Percentiles rank a stretch among this genome's conserved stretches.
Evolutionary conservation across 2,113 vertebrate species (phyloP).

Genomic region (Centropus unirufus): DNA sequence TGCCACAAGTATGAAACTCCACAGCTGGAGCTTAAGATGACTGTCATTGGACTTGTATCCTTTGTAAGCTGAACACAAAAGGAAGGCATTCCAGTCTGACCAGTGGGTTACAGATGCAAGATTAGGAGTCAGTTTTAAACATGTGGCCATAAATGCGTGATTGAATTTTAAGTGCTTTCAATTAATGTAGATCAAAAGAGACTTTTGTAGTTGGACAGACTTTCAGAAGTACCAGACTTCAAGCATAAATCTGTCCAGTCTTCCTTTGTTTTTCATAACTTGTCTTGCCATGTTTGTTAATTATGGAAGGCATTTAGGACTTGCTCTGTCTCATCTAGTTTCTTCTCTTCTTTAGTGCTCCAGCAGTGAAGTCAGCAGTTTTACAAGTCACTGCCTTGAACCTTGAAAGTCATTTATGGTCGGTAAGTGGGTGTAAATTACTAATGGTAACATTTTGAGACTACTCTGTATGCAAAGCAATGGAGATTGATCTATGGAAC

Average conservation of each 20-base stretch:
- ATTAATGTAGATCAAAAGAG: constrained; percentile 44
- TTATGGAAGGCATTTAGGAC: constrained; percentile 56
- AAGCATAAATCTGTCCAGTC: constrained; percentile 46
- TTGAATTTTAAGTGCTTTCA: constrained; percentile 55
- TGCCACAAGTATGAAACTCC: background rate
- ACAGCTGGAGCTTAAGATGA: background rate
- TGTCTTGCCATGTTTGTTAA: constrained; percentile 64
- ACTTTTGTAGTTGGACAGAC: constrained; percentile 27
- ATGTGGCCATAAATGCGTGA: background rate
- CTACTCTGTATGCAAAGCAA: background rate
- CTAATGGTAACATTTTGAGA: background rate
- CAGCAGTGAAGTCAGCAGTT: constrained; percentile 49
- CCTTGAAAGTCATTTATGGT: constrained; percentile 19
- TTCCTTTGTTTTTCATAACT: constrained; percentile 56
- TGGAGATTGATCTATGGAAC: background rate
- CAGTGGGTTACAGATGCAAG: background rate
- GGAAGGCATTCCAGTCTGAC: constrained; percentile 1
- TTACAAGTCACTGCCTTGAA: constrained; percentile 33
- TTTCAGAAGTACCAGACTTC: constrained; percentile 56
- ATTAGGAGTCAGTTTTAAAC: constrained; percentile 3
- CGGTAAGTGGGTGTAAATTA: constrained; percentile 34
- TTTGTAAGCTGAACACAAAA: background rate
- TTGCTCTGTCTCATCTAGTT: constrained; percentile 62
- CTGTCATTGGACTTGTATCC: background rate
- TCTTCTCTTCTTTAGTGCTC: constrained; percentile 21